Evolutionary conservation across 2,797 vertebrate species (phyloP).

Genomic region (Limnodromus scolopaceus): DNA sequence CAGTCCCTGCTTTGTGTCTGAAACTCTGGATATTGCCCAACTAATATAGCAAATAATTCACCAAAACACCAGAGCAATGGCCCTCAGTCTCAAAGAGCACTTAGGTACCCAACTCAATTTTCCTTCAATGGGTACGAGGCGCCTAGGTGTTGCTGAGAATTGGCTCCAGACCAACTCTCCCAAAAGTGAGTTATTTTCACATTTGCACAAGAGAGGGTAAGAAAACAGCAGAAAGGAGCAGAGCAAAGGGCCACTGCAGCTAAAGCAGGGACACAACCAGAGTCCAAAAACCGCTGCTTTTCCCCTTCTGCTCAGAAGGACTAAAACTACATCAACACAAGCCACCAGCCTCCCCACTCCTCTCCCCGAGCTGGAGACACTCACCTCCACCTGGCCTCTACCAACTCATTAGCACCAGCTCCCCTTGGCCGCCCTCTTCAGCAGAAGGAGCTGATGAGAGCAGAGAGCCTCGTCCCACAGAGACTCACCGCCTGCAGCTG

Average conservation of each 20-base stretch:
- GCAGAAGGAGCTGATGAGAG: background rate
- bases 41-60: background rate
- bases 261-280: background rate
- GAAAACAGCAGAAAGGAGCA: background rate
- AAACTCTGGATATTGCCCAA: background rate
- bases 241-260: background rate
- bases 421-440: background rate
- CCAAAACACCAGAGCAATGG: background rate
- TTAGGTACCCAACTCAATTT: background rate
- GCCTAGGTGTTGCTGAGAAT: fast-evolving
- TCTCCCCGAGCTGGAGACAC: background rate
- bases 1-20: background rate
- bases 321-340: background rate
- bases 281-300: background rate
- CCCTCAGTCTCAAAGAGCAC: background rate
- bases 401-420: background rate
- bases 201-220: background rate
- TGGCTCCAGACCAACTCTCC: background rate
- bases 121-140: background rate
- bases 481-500: fast-evolving
- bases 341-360: background rate
- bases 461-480: background rate
- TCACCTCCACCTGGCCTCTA: background rate
- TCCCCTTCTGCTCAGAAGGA: background rate
- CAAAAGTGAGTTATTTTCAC: fast-evolving